Percentiles rank a stretch among this genome's conserved stretches.
Conservation (phyloP, 1,140 invertebrate species). For the Nautilus pompilius region DNA sequence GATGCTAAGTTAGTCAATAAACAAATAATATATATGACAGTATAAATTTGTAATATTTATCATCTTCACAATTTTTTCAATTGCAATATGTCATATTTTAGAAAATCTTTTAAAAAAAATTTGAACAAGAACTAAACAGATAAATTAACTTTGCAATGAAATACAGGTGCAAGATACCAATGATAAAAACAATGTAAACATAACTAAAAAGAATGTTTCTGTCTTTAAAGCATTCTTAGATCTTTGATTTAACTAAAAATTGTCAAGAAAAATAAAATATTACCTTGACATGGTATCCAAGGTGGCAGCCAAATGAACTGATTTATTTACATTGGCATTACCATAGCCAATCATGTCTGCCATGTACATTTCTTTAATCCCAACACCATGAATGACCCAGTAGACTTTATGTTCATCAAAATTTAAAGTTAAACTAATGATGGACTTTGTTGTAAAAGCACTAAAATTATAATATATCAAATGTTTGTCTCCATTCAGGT, state of each 20-base stretch:
- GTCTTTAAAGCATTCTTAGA: too few species aligned
- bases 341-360: conserved; percentile 19
- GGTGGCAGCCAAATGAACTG: conserved; percentile 16
- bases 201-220: neutral
- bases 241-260: too few species aligned
- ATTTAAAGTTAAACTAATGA: conserved; percentile 73
- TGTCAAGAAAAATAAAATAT: too few species aligned
- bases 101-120: too few species aligned
- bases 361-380: conserved; percentile 28
- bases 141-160: too few species aligned
- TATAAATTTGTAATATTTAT: too few species aligned
- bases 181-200: conserved; percentile 1
- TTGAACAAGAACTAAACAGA: too few species aligned
- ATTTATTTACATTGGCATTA: conserved; percentile 1
- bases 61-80: too few species aligned
- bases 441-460: conserved; percentile 74
- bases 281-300: conserved; percentile 34
- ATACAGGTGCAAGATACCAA: neutral
- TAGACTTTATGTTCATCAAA: conserved; percentile 30
- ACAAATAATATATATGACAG: too few species aligned
- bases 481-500: conserved; percentile 74
- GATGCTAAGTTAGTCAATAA: too few species aligned
- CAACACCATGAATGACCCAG: conserved; percentile 35
- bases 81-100: too few species aligned
- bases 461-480: conserved; percentile 68